Percentiles rank a stretch among this genome's conserved stretches.
Conservation (phyloP, 2,888 invertebrate genomes). For the Campoletis raptor region DNA sequence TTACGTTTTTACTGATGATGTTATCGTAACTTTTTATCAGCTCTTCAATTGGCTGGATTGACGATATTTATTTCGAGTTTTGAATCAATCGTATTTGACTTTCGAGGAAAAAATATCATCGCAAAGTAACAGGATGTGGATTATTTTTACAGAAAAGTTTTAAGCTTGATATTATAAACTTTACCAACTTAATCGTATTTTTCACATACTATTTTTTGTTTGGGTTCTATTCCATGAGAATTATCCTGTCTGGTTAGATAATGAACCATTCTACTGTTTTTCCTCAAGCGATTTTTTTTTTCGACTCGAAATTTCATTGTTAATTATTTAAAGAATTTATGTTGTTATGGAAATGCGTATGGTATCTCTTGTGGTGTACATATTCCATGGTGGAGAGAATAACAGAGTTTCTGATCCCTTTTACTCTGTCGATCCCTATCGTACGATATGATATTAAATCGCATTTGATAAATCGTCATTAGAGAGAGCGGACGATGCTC, state of each 20-base stretch:
- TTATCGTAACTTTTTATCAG: not conserved
- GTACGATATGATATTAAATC: conserved; percentile 37
- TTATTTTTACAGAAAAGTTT: too few species aligned
- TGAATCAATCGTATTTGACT: not conserved
- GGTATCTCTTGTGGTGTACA: not conserved
- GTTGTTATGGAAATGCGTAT: not conserved
- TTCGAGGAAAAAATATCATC: too few species aligned
- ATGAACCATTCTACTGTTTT: too few species aligned
- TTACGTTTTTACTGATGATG: not conserved
- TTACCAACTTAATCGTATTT: too few species aligned
- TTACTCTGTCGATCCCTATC: conserved; percentile 14
- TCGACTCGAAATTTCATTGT: not conserved
- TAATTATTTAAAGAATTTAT: not conserved
- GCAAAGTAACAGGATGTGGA: too few species aligned
- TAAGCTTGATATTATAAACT: too few species aligned
- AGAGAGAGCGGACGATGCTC: conserved; percentile 16
- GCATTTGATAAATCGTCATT: conserved; percentile 62
- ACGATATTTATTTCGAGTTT: not conserved
- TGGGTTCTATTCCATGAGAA: too few species aligned
- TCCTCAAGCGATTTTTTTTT: too few species aligned
- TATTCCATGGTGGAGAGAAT: conserved; percentile 1
- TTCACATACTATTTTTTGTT: not conserved
- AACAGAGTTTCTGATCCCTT: conserved; percentile 10
- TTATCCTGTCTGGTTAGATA: too few species aligned
- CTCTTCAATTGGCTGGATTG: not conserved